Percentiles rank a stretch among this genome's conserved stretches.
Conservation (phyloP, 2,888 invertebrate species). For the Leptopilina myrica region DNA sequence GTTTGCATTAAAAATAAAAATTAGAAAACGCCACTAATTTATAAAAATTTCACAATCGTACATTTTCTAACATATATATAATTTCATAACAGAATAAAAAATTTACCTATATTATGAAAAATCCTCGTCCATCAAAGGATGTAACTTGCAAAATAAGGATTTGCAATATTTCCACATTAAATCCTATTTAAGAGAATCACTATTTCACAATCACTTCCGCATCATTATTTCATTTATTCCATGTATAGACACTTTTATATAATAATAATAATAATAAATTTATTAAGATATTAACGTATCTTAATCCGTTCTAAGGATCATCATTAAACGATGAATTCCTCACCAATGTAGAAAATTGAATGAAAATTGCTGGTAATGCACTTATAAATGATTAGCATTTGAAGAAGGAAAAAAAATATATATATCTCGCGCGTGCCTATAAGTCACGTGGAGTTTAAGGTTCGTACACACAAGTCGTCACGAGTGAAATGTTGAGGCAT, state of each 20-base stretch:
- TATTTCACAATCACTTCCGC: constrained; percentile 34
- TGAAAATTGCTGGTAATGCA: not conserved
- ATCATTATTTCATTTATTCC: not conserved
- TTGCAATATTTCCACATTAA: not conserved
- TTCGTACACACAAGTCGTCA: constrained; percentile 54
- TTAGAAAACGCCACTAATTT: too few species aligned
- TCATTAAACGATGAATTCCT: constrained; percentile 8
- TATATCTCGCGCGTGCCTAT: constrained; percentile 46
- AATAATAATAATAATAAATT: too few species aligned
- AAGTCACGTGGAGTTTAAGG: constrained; percentile 60
- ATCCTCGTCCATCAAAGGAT: not conserved
- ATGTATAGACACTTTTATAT: too few species aligned
- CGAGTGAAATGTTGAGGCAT: constrained; percentile 46
- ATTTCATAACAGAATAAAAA: too few species aligned
- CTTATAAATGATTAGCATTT: constrained; percentile 1
- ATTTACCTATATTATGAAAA: constrained; percentile 33
- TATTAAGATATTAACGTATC: not conserved
- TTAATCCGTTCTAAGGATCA: constrained; percentile 37
- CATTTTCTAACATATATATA: too few species aligned
- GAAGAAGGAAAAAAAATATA: constrained; percentile 12
- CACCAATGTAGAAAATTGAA: constrained; percentile 22
- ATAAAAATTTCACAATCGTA: too few species aligned
- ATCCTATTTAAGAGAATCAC: not conserved
- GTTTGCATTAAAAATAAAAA: too few species aligned
- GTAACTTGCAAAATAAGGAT: not conserved